Evolutionary conservation across 2,797 vertebrate species (phyloP).

Genomic region (Mionectes olivaceus): DNA sequence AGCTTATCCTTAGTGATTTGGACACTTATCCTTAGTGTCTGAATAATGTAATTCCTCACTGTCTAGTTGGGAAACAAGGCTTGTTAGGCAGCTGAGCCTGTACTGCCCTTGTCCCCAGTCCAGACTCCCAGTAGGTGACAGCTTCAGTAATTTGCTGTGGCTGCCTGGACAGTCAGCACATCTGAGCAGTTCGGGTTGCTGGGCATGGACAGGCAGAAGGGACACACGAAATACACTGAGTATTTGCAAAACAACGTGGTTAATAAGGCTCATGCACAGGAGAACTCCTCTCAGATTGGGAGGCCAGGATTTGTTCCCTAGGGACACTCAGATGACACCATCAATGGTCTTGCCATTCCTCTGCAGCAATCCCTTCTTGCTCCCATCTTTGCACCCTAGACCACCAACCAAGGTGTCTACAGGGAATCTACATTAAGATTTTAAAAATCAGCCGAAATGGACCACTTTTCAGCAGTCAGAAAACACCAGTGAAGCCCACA

Average conservation of each 20-base stretch:
- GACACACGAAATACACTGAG: background rate
- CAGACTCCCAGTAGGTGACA: background rate
- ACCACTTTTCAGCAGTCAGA: background rate
- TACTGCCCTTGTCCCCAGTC: background rate
- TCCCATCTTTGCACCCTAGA: background rate
- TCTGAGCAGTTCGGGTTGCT: background rate
- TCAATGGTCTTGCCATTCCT: background rate
- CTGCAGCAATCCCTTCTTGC: background rate
- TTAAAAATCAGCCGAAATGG: background rate
- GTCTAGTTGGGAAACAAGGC: background rate
- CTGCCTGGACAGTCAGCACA: background rate
- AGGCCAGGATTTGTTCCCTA: background rate
- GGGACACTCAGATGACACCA: rapidly evolving
- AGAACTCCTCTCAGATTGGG: background rate
- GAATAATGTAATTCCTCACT: background rate
- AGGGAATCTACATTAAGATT: background rate
- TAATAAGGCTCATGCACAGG: background rate
- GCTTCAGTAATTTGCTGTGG: background rate
- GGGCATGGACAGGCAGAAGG: background rate
- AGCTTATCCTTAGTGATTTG: background rate
- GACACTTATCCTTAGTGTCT: background rate
- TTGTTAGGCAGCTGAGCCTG: background rate
- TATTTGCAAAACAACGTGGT: background rate
- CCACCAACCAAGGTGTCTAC: rapidly evolving
- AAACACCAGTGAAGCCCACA: background rate